These are phyloP conservation scores for Athalia cordata DNA, from an alignment of 2,888 invertebrate genomes.

Conservation along the genomic window DNA sequence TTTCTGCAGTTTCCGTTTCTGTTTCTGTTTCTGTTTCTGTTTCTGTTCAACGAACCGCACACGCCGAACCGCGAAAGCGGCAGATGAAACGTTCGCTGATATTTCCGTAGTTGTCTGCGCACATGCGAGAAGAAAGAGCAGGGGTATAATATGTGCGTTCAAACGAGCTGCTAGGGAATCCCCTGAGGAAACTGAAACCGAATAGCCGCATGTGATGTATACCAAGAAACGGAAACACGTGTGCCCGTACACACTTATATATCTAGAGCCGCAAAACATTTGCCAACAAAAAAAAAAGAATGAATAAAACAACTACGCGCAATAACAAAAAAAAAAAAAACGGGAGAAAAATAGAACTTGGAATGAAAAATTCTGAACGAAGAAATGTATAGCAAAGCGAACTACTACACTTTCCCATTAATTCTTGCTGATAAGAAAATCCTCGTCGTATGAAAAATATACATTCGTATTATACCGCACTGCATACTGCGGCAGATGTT, in stretches of 20 bases:
- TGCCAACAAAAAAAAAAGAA: background rate
- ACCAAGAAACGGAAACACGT: background rate
- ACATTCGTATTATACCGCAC: background rate
- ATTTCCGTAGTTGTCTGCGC: background rate
- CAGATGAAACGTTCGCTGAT: too few species aligned
- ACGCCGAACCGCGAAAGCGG: too few species aligned
- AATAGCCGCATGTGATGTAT: background rate
- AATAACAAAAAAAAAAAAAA: background rate
- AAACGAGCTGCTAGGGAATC: background rate
- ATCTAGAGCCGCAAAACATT: background rate
- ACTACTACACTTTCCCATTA: slow-evolving; percentile 34
- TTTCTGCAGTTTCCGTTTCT: too few species aligned
- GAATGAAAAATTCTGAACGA: background rate
- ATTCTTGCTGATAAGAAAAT: background rate
- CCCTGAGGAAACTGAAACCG: background rate
- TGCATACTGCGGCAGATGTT: background rate
- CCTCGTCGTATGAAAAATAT: background rate
- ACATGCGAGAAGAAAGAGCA: background rate
- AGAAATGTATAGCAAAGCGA: background rate
- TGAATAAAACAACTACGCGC: too few species aligned
- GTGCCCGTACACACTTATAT: background rate
- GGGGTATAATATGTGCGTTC: background rate
- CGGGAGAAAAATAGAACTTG: background rate
- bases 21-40: too few species aligned
- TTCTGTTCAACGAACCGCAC: too few species aligned